A percentile compares a stretch with the other conserved stretches of the same genome.
Conservation (phyloP, 2,113 vertebrate species). For the Periophthalmodon schlosseri region DNA sequence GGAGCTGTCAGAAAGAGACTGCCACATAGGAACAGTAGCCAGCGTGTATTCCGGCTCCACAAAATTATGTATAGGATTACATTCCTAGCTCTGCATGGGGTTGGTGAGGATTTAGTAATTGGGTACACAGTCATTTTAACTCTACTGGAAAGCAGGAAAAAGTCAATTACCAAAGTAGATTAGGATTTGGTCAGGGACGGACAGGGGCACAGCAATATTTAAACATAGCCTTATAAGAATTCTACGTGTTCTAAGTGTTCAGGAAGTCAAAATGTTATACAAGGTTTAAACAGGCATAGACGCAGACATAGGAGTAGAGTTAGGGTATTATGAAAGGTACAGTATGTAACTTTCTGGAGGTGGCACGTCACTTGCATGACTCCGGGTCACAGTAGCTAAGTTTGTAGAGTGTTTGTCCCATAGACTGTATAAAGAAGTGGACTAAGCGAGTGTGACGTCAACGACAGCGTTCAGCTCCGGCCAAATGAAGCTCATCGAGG, state of each 20-base stretch:
- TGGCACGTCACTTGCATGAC: no score
- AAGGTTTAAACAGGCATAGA: neutral
- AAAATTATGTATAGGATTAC: conserved; percentile 3
- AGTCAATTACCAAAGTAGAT: conserved; percentile 10
- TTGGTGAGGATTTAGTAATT: neutral
- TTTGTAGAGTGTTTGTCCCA: no score
- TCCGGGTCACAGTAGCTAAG: no score
- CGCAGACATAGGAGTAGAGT: no score
- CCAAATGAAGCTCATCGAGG: no score
- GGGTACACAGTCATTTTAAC: conserved; percentile 4
- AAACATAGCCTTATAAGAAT: neutral
- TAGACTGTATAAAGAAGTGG: no score
- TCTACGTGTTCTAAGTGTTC: neutral
- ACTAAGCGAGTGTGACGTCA: no score
- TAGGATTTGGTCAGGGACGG: neutral
- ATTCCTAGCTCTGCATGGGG: neutral
- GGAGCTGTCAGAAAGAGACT: neutral
- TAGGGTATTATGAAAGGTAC: no score
- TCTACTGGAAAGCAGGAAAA: neutral
- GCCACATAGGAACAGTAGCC: neutral
- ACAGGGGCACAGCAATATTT: neutral
- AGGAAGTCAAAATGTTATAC: neutral
- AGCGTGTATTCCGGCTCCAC: neutral
- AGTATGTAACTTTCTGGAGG: no score
- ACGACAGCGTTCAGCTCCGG: no score